Conservation (phyloP, 2,113 vertebrate species). For the Calidris pugnax region DNA sequence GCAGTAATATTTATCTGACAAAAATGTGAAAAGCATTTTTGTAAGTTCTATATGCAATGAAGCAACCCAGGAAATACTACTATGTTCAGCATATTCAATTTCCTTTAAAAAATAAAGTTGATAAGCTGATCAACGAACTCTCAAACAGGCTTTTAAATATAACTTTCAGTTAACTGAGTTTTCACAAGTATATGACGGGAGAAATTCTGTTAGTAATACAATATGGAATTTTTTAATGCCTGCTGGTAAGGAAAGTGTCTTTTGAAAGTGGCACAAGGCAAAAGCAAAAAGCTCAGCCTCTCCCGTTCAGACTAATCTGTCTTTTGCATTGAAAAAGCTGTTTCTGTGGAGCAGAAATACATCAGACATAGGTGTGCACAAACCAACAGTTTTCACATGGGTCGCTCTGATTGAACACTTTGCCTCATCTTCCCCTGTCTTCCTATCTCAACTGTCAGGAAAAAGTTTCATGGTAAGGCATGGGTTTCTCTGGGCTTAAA, state of each 20-base stretch:
- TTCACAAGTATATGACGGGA: background rate
- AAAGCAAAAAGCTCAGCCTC: background rate
- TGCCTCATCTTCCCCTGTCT: background rate
- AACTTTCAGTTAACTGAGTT: background rate
- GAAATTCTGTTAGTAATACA: background rate
- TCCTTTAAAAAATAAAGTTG: background rate
- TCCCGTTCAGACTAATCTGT: background rate
- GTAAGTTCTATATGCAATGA: background rate
- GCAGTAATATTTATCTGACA: background rate
- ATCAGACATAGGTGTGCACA: fast-evolving
- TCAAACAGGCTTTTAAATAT: background rate
- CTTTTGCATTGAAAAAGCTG: background rate
- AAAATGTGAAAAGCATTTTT: background rate
- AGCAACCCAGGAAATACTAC: background rate
- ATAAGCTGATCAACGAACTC: background rate
- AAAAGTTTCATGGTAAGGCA: background rate
- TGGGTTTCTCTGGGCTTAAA: background rate
- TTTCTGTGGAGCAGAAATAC: background rate
- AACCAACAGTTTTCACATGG: background rate
- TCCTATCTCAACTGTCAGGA: background rate
- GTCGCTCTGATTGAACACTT: background rate
- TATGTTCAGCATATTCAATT: background rate
- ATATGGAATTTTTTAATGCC: background rate
- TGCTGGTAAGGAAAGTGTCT: background rate
- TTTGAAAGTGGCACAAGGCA: background rate